These are phyloP conservation scores for Synanthedon tipuliformis DNA, from an alignment of 2,888 invertebrate species.

Conservation along the genomic window DNA sequence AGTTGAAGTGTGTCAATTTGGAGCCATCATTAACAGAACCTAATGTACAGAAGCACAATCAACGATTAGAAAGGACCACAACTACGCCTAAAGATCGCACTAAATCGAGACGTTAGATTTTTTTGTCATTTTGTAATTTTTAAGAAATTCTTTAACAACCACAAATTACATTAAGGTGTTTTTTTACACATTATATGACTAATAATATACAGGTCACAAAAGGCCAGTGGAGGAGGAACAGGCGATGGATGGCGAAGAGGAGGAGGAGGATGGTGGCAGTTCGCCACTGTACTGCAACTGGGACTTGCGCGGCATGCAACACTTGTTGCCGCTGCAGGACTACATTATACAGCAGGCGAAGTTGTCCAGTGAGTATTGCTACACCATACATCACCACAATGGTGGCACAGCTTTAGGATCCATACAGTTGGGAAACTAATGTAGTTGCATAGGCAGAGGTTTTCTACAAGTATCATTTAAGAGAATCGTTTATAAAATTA, in stretches of 20 bases:
- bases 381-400: too few species aligned
- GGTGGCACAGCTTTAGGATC: too few species aligned
- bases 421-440: too few species aligned
- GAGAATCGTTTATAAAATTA: too few species aligned
- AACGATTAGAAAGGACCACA: constrained; percentile 53
- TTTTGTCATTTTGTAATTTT: neutral
- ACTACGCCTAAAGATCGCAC: constrained; percentile 56
- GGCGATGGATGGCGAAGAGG: constrained; percentile 48
- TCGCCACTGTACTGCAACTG: constrained; percentile 80
- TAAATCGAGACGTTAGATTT: constrained; percentile 52
- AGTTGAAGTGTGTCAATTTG: constrained; percentile 56
- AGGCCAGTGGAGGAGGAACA: constrained; percentile 41
- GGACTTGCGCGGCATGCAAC: constrained; percentile 76
- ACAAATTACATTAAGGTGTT: too few species aligned
- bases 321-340: constrained; percentile 85
- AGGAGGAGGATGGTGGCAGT: constrained; percentile 71
- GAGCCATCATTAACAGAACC: constrained; percentile 64
- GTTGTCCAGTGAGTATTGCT: constrained; percentile 70
- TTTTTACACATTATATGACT: neutral
- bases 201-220: constrained; percentile 36
- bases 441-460: too few species aligned
- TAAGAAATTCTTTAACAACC: too few species aligned
- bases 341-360: constrained; percentile 90
- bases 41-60: constrained; percentile 64
- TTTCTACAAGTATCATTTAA: too few species aligned